phyloP scores from a whole-genome alignment of 37 sponge, comb jelly and placozoan genomes.

The Cliona cf. orientalis region DNA sequence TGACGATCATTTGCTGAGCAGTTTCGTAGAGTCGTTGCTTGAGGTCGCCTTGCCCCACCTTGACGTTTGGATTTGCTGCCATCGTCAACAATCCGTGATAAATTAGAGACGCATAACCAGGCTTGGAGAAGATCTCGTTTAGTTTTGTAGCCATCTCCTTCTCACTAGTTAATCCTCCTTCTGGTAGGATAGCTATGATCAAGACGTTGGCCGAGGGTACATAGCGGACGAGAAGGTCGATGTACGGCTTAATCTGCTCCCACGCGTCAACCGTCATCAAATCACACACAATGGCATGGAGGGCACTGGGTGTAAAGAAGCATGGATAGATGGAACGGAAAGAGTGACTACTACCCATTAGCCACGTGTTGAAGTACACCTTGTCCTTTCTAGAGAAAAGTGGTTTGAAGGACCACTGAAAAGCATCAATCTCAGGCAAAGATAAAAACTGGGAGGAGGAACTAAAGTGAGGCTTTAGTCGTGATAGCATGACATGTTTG shows the following conservation, averaged over 20 bases:
- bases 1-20: conserved; percentile 53
- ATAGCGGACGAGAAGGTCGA: conserved; percentile 52
- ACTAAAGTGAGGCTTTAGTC: conserved; percentile 30
- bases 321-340: conserved; percentile 64
- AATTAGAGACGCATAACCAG: conserved; percentile 25
- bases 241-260: conserved; percentile 61
- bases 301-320: conserved; percentile 67
- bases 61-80: conserved; percentile 12
- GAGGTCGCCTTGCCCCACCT: conserved; percentile 49
- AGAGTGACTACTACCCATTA: conserved; percentile 48
- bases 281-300: conserved; percentile 74
- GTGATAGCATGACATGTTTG: conserved; percentile 41
- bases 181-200: conserved; percentile 55
- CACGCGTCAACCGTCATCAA: conserved; percentile 36
- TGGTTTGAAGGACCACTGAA: conserved; percentile 61
- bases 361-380: conserved; percentile 76
- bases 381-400: conserved; percentile 37
- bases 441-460: neutral
- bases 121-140: conserved; percentile 21
- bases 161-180: conserved; percentile 41
- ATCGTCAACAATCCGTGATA: conserved; percentile 56
- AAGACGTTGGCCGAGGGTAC: conserved; percentile 69
- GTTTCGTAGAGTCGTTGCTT: conserved; percentile 69
- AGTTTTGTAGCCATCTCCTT: conserved; percentile 18
- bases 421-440: conserved; percentile 32